A percentile compares a stretch with the other conserved stretches of the same genome.
Conservation (phyloP, 92 coral and sea anemone species). For the Muricea muricata region DNA sequence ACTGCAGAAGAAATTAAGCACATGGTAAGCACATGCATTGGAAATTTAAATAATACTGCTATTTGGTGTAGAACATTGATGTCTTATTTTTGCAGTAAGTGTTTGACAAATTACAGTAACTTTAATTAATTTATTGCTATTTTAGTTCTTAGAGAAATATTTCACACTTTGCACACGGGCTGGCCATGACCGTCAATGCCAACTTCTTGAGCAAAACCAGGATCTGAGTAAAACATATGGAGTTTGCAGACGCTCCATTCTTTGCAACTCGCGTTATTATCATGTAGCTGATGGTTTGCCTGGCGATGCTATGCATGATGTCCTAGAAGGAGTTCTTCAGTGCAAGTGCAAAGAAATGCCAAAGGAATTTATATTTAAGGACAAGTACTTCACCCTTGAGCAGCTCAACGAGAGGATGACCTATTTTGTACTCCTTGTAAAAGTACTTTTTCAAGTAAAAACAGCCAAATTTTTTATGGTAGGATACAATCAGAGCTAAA, state of each 20-base stretch:
- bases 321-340: slow-evolving; percentile 71
- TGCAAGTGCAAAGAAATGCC: slow-evolving; percentile 53
- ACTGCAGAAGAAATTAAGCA: slow-evolving; percentile 52
- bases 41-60: too few relatives aligned
- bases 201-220: slow-evolving; percentile 52
- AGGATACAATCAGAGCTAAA: too few relatives aligned
- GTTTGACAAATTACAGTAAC: too few relatives aligned
- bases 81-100: too few relatives aligned
- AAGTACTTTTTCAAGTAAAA: too few relatives aligned
- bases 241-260: slow-evolving; percentile 53
- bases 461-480: too few relatives aligned
- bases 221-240: slow-evolving; percentile 70
- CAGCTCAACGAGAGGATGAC: slow-evolving; percentile 55
- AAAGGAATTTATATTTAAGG: slow-evolving; percentile 54
- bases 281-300: slow-evolving; percentile 70
- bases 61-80: too few relatives aligned
- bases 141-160: slow-evolving; percentile 68
- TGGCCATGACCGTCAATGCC: slow-evolving; percentile 61
- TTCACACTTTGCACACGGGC: slow-evolving; percentile 63
- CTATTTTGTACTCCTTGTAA: too few relatives aligned
- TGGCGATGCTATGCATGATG: slow-evolving; percentile 70
- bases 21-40: too few relatives aligned
- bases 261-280: slow-evolving; percentile 61
- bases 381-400: slow-evolving; percentile 59
- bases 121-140: too few relatives aligned